These are phyloP conservation scores for Furcula furcula DNA, from an alignment of 2,888 invertebrate species.

Conservation along the genomic window DNA sequence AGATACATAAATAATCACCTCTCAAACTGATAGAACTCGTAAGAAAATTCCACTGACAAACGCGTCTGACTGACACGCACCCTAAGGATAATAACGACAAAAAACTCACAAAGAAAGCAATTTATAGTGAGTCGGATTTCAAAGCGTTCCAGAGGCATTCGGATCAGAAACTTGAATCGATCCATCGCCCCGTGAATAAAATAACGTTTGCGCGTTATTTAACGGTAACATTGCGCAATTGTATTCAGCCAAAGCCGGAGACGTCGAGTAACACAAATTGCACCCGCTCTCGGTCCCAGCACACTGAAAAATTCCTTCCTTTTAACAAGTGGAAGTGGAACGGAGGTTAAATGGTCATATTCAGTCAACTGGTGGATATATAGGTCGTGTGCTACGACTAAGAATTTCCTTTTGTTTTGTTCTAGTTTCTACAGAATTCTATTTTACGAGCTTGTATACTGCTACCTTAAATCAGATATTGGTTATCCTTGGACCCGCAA, in stretches of 20 bases:
- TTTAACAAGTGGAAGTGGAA: constrained; percentile 50
- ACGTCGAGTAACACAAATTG: constrained; percentile 62
- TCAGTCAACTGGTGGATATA: constrained; percentile 53
- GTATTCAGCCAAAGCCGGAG: constrained; percentile 44
- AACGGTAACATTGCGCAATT: constrained; percentile 51
- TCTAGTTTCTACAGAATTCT: not conserved
- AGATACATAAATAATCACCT: too few relatives aligned
- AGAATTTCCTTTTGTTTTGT: constrained; percentile 16
- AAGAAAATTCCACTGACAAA: too few relatives aligned
- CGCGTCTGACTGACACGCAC: constrained; percentile 4
- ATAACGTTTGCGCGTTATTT: constrained; percentile 60
- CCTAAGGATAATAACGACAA: not conserved
- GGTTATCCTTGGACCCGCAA: too few relatives aligned
- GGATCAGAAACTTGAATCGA: constrained; percentile 46
- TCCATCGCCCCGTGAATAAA: constrained; percentile 49
- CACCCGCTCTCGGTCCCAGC: constrained; percentile 41
- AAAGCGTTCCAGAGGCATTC: constrained; percentile 25
- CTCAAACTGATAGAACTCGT: too few relatives aligned
- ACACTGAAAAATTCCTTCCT: constrained; percentile 59
- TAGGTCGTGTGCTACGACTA: constrained; percentile 26
- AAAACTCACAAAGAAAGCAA: constrained; percentile 30
- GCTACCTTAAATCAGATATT: too few relatives aligned
- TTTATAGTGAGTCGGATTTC: constrained; percentile 27
- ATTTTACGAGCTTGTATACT: too few relatives aligned
- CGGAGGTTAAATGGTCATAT: constrained; percentile 60